Conservation (phyloP, 1,140 invertebrate genomes). For the Trichonephila clavipes region DNA sequence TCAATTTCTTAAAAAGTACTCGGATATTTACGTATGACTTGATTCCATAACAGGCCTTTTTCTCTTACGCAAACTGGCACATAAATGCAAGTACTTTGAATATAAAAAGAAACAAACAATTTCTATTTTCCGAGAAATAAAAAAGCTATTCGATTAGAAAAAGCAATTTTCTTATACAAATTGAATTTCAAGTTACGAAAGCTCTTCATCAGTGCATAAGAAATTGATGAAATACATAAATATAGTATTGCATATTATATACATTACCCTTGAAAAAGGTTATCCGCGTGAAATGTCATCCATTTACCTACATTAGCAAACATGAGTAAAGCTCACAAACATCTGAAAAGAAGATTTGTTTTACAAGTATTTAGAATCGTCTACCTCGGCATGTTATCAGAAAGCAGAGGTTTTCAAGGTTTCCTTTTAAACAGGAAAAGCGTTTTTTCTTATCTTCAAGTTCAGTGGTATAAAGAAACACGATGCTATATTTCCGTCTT, state of each 20-base stretch:
- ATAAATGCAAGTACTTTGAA: too few relatives aligned
- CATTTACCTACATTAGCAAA: conserved; percentile 10
- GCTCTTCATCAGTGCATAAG: neutral
- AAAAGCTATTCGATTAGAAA: neutral
- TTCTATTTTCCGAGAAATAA: neutral
- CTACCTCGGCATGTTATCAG: conserved; percentile 27
- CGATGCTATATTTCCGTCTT: conserved; percentile 13
- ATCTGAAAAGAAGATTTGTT: neutral
- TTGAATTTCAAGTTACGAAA: neutral
- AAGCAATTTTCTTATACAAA: neutral
- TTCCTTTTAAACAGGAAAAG: conserved; percentile 39
- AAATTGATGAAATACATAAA: too few relatives aligned
- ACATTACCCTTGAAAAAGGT: conserved; percentile 16
- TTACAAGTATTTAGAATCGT: conserved; percentile 5
- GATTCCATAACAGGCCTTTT: too few relatives aligned
- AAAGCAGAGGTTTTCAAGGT: conserved; percentile 41
- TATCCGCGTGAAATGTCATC: neutral
- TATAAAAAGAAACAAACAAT: too few relatives aligned
- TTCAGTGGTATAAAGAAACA: conserved; percentile 41
- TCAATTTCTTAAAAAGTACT: too few relatives aligned
- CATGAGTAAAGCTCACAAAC: conserved; percentile 13
- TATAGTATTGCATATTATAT: neutral
- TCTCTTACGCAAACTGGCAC: too few relatives aligned
- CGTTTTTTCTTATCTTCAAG: conserved; percentile 40
- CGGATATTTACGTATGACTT: too few relatives aligned